Evolutionary conservation across 2,888 invertebrate species (phyloP), one percentile per base, ranked within the genome.

Genomic region (Sphaerophoria taeniata): DNA sequence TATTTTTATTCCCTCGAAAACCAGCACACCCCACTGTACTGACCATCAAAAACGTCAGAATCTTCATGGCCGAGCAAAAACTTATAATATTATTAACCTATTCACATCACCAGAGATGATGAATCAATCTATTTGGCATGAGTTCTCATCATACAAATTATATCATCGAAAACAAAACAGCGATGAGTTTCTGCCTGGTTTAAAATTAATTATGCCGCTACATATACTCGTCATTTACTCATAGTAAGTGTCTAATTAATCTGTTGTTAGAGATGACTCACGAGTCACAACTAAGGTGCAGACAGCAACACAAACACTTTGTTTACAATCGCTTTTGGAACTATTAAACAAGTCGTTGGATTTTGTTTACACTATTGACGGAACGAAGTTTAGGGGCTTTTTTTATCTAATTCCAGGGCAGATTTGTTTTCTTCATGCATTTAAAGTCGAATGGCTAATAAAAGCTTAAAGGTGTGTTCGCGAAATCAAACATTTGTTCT

Each of bases 81-180:
- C 24, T 24, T 24, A 24, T 24, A 24, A 24, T 24, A 24, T 24
- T 24, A 24, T 56, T 65, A 75, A 56, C 75, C 69, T 55, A 47
- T 9, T 34, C 55, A 71, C 45, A 51, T 65, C 9, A 60, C 1
- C 56, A 65, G 14, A 11, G 14, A 33, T n/a, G 53, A 67, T 82
- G 81, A 82, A 60, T 82, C 76, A 82, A n/a, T 16, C 43, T 60
- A 56, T 58, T 65, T 70, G 65, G 39, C 34, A 33, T 16, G 51
- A 71, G 60, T 67, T 79, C 49, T 43, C 36, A 60, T 16, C 14
- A 36, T 5, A 53, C 5, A 81, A 43, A 81, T 76, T 81, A 76
- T 81, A 81, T 81, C 75, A 81, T 72, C 65, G 45, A 34, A 47
- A 16, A n/a, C 60, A 60, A 75, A 71, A 34, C 45, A 31, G 51